These are phyloP conservation scores for Onychostoma macrolepis DNA, from an alignment of 2,113 vertebrate genomes.

Conservation along the genomic window DNA sequence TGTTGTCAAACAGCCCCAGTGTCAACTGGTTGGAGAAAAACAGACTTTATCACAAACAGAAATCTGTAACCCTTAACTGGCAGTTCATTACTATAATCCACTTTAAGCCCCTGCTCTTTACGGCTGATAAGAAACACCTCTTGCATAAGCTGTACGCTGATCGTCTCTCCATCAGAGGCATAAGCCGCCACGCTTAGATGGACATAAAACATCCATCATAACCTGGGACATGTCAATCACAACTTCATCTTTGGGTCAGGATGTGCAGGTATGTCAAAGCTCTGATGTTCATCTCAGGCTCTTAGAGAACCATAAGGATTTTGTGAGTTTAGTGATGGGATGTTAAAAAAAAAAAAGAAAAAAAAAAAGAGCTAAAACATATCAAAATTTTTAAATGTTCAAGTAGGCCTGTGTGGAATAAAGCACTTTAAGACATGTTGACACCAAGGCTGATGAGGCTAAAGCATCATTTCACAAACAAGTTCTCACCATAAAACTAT, in stretches of 20 bases:
- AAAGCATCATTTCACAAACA: background rate
- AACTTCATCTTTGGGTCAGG: background rate
- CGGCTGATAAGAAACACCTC: slow-evolving; percentile 75
- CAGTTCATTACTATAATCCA: slow-evolving; percentile 76
- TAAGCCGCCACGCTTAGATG: slow-evolving; percentile 63
- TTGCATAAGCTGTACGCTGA: slow-evolving; percentile 70
- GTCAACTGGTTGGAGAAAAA: slow-evolving; percentile 61
- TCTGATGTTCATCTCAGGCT: background rate
- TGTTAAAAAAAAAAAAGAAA: background rate
- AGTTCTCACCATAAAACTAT: background rate
- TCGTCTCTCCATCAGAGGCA: slow-evolving; percentile 66
- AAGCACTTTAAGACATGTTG: background rate
- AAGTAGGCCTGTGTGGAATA: background rate
- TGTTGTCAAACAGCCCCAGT: slow-evolving; percentile 59
- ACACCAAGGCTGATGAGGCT: background rate
- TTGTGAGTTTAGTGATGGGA: background rate
- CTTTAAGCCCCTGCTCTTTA: slow-evolving; percentile 67
- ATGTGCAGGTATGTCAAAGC: background rate
- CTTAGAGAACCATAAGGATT: background rate
- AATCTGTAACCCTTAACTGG: slow-evolving; percentile 70
- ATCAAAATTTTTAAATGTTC: background rate
- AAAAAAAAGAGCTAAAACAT: background rate
- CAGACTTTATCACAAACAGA: slow-evolving; percentile 57
- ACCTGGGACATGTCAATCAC: slow-evolving; percentile 52
- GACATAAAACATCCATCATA: slow-evolving; percentile 68